A percentile compares a stretch with the other conserved stretches of the same genome.
Conservation (phyloP, 2,888 invertebrate genomes). For the Apamea sordens region DNA sequence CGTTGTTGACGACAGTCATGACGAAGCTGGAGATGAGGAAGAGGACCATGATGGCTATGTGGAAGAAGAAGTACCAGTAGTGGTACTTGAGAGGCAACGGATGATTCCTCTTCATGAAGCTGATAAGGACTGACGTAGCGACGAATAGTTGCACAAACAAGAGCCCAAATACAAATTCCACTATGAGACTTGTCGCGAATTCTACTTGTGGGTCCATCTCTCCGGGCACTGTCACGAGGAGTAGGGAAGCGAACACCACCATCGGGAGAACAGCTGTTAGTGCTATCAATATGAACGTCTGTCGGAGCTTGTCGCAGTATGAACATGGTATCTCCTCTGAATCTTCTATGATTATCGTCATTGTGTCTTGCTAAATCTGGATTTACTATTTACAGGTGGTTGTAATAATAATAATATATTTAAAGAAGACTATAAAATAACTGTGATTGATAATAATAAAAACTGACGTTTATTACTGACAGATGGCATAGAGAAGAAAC, state of each 20-base stretch:
- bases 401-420: slow-evolving; percentile 19
- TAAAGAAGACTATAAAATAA: slow-evolving; percentile 32
- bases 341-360: slow-evolving; percentile 76
- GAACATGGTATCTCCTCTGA: slow-evolving; percentile 75
- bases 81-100: slow-evolving; percentile 74
- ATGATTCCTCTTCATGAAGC: slow-evolving; percentile 72
- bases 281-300: slow-evolving; percentile 75
- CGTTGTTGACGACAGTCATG: slow-evolving; percentile 73
- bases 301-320: slow-evolving; percentile 75
- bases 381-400: slow-evolving; percentile 19
- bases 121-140: slow-evolving; percentile 77
- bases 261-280: slow-evolving; percentile 82
- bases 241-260: slow-evolving; percentile 75
- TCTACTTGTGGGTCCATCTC: slow-evolving; percentile 66
- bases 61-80: slow-evolving; percentile 78
- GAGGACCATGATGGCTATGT: slow-evolving; percentile 73
- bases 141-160: slow-evolving; percentile 80
- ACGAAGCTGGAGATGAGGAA: slow-evolving; percentile 73
- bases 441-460: slow-evolving; percentile 28
- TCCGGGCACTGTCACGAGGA: slow-evolving; percentile 70
- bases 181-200: slow-evolving; percentile 68
- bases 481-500: slow-evolving; percentile 26
- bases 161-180: slow-evolving; percentile 77
- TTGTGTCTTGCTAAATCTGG: slow-evolving; percentile 40
- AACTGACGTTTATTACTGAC: slow-evolving; percentile 50